A percentile compares a stretch with the other conserved stretches of the same genome.
Conservation (phyloP, 2,888 invertebrate genomes). For the Sminthurinus aureus region DNA sequence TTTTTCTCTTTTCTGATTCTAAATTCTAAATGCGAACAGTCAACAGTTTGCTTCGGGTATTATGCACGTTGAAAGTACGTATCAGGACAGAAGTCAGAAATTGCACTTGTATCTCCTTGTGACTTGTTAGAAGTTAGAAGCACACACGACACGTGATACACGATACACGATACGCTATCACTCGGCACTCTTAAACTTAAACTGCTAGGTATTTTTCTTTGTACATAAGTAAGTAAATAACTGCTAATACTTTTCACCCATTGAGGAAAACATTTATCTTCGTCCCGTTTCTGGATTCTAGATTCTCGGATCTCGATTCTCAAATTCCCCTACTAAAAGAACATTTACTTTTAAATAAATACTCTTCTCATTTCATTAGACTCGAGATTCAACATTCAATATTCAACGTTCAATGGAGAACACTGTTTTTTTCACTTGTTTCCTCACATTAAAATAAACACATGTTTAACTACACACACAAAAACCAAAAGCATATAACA, state of each 20-base stretch:
- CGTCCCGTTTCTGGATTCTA: neutral
- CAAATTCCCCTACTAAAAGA: constrained; percentile 11
- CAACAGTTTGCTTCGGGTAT: neutral
- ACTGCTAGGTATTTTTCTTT: no score
- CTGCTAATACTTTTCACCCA: neutral
- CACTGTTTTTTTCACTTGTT: neutral
- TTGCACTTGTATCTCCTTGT: neutral
- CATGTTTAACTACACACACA: no score
- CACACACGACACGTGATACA: no score
- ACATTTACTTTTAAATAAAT: neutral
- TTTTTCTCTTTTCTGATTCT: neutral
- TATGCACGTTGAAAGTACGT: neutral
- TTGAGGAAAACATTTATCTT: constrained; percentile 14
- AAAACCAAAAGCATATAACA: no score
- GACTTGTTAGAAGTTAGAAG: neutral
- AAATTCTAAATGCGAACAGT: neutral
- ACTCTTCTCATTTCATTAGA: neutral
- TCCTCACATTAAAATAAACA: neutral
- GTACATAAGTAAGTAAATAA: no score
- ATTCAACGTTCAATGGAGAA: neutral
- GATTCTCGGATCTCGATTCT: neutral
- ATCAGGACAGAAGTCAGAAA: neutral
- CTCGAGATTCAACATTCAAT: neutral
- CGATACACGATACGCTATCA: no score
- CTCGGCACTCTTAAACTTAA: no score